A percentile compares a stretch with the other conserved stretches of the same genome.
phyloP scores from a whole-genome alignment of 2,113 vertebrate species.

The Lontra canadensis region DNA sequence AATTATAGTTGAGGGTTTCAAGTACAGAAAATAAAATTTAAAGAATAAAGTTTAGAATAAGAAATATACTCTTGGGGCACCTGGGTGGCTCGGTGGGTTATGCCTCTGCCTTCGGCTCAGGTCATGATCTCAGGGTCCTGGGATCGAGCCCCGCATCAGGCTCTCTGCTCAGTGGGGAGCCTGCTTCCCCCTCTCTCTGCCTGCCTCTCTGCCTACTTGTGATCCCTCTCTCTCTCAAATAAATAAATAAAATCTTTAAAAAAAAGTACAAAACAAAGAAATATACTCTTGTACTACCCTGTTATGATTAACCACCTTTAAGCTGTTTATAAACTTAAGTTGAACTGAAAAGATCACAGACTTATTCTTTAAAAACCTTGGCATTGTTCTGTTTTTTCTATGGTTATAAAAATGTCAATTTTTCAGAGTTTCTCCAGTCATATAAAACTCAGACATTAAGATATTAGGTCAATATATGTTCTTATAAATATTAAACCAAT shows the following conservation, averaged over 20 bases:
- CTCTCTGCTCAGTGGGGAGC: no score
- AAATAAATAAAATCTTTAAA: no score
- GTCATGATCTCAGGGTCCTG: no score
- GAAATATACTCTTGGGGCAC: not conserved
- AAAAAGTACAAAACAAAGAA: not conserved
- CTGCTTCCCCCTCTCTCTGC: no score
- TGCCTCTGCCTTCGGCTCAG: no score
- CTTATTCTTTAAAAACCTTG: not conserved
- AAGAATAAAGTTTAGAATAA: conserved; percentile 24
- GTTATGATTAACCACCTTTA: not conserved
- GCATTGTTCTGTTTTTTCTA: not conserved
- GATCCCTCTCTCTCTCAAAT: no score
- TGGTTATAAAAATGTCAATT: conserved; percentile 19
- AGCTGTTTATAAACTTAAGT: conserved; percentile 35
- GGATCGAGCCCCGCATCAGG: no score
- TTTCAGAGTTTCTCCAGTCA: conserved; percentile 8
- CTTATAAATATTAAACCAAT: not conserved
- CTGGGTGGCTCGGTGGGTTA: no score
- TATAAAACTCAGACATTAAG: not conserved
- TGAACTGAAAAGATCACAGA: conserved; percentile 42
- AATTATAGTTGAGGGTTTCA: conserved; percentile 37
- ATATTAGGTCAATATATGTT: not conserved
- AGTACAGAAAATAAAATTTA: conserved; percentile 2
- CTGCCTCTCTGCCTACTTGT: no score
- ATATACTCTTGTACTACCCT: not conserved